Evolutionary conservation across 2,888 invertebrate species (phyloP).

Genomic region (Drosophila pegasa): DNA sequence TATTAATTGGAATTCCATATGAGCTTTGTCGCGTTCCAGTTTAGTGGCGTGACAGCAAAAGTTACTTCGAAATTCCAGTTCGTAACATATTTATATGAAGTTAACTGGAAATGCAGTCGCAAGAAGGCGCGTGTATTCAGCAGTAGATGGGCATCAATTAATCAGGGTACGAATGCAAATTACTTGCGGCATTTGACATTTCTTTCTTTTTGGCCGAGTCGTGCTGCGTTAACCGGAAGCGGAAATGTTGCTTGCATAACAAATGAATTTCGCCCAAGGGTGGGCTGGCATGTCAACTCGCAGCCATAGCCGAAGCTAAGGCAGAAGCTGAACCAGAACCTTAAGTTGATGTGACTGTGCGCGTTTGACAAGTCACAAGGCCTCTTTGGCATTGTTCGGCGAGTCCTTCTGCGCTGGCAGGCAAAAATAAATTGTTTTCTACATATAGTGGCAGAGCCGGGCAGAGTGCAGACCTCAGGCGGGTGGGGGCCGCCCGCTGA

Average conservation of each 20-base stretch:
- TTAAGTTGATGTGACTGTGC: slow-evolving; percentile 18
- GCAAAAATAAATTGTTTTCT: slow-evolving; percentile 71
- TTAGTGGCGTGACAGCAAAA: neutral
- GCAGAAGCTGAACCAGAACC: slow-evolving; percentile 9
- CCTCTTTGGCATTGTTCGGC: slow-evolving; percentile 65
- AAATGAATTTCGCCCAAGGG: slow-evolving; percentile 77
- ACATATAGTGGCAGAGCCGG: slow-evolving; percentile 38
- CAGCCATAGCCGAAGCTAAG: slow-evolving; percentile 25
- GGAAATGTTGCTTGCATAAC: slow-evolving; percentile 83
- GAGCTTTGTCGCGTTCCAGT: neutral
- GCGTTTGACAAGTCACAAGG: slow-evolving; percentile 69
- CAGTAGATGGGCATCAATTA: slow-evolving; percentile 63
- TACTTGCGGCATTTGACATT: slow-evolving; percentile 72
- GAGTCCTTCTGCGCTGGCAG: slow-evolving; percentile 43
- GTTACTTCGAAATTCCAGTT: neutral
- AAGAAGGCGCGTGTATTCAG: slow-evolving; percentile 7
- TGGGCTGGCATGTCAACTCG: slow-evolving; percentile 44
- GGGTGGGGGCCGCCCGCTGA: slow-evolving; percentile 47
- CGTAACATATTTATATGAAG: slow-evolving; percentile 3
- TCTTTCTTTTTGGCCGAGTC: slow-evolving; percentile 35
- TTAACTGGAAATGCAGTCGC: slow-evolving; percentile 25
- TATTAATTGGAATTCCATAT: neutral
- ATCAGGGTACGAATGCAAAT: slow-evolving; percentile 79
- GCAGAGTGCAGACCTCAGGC: neutral
- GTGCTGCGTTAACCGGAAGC: slow-evolving; percentile 80